Conservation (phyloP, 2,797 vertebrate species). For the Sciaenops ocellatus region DNA sequence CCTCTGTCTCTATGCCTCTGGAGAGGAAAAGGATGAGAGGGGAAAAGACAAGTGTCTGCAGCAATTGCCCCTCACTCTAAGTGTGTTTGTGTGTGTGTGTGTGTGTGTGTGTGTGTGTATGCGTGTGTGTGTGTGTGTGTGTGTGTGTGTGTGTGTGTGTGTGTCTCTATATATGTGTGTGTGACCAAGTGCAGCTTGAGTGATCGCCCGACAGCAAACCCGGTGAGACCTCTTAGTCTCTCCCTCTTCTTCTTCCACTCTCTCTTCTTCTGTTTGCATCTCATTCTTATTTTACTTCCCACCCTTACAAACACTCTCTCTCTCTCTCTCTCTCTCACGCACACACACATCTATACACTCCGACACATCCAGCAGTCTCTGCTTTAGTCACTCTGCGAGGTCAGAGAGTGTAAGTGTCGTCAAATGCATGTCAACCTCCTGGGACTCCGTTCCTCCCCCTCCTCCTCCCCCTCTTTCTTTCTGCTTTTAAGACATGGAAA, state of each 20-base stretch:
- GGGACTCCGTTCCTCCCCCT: slow-evolving; percentile 38
- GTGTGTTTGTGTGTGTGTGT: slow-evolving; percentile 19
- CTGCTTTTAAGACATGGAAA: slow-evolving; percentile 70
- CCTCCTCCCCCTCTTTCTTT: slow-evolving; percentile 25
- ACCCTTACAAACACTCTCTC: slow-evolving; percentile 1
- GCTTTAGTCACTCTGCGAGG: slow-evolving; percentile 57
- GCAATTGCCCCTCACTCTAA: slow-evolving; percentile 55
- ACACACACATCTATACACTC: neutral
- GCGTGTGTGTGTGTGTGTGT: slow-evolving; percentile 33
- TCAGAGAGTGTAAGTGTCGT: slow-evolving; percentile 69
- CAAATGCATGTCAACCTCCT: slow-evolving; percentile 61
- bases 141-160: slow-evolving; percentile 21
- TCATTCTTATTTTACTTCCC: slow-evolving; percentile 10
- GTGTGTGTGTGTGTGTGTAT: slow-evolving; percentile 31
- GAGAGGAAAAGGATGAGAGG: slow-evolving; percentile 63
- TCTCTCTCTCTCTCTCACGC: slow-evolving; percentile 10
- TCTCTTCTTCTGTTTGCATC: slow-evolving; percentile 8
- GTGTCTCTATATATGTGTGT: no score
- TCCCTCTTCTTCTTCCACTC: neutral
- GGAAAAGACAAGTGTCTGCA: slow-evolving; percentile 72
- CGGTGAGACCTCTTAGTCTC: slow-evolving; percentile 38
- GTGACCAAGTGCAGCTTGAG: slow-evolving; percentile 50
- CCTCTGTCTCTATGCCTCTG: slow-evolving; percentile 44
- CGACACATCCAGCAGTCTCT: slow-evolving; percentile 27
- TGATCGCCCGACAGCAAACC: slow-evolving; percentile 46